phyloP scores from a whole-genome alignment of 2,113 vertebrate genomes.

The Lathamus discolor region DNA sequence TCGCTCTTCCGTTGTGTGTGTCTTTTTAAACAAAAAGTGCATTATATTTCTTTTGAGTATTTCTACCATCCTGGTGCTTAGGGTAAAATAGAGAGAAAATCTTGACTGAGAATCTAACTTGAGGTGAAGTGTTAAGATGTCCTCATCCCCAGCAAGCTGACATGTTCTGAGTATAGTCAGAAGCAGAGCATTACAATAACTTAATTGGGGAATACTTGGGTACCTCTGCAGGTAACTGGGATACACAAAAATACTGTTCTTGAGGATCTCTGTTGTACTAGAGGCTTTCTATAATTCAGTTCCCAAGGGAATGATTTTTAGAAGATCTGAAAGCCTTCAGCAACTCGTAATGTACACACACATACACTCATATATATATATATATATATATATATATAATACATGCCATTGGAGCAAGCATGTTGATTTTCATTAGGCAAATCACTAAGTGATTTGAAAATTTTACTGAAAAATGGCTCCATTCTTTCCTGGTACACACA shows the following conservation, averaged over 20 bases:
- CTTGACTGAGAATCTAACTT: not conserved
- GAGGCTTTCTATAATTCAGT: not conserved
- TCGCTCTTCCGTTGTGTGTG: not conserved
- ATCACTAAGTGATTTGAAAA: not conserved
- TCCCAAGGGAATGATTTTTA: not conserved
- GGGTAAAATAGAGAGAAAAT: not conserved
- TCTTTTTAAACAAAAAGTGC: not conserved
- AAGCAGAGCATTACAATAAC: not conserved
- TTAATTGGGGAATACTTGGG: not conserved
- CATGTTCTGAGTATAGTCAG: not conserved
- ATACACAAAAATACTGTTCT: not conserved
- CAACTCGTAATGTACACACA: rapidly evolving
- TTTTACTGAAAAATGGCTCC: not conserved
- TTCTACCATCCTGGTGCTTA: not conserved
- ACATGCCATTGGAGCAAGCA: not conserved
- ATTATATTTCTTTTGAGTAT: not conserved
- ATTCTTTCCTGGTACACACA: not conserved
- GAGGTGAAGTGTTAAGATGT: not conserved
- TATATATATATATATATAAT: not conserved
- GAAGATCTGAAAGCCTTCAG: not conserved
- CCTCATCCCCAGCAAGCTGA: not conserved
- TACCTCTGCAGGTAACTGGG: not conserved
- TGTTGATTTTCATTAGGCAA: not conserved
- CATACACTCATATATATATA: no score
- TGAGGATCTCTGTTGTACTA: not conserved